phyloP scores from a whole-genome alignment of 2,113 vertebrate species.

The Oplegnathus fasciatus region DNA sequence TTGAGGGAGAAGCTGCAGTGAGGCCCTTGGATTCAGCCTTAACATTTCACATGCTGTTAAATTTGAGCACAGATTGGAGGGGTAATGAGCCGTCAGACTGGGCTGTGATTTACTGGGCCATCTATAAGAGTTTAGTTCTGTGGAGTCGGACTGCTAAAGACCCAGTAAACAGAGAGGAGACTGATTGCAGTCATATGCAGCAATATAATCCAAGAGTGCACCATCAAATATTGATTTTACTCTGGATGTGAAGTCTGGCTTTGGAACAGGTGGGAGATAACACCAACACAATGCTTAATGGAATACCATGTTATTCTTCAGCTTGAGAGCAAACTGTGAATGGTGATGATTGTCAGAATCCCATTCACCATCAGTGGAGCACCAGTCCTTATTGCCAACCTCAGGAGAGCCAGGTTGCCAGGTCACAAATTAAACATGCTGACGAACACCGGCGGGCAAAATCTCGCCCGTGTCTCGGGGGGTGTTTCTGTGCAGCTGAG shows the following conservation, averaged over 20 bases:
- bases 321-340: conserved; percentile 35
- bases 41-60: conserved; percentile 50
- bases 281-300: not conserved
- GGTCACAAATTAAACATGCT: conserved; percentile 71
- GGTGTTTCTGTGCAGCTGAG: conserved; percentile 61
- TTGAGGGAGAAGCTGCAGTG: not conserved
- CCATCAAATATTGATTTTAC: conserved; percentile 27
- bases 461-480: conserved; percentile 34
- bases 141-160: conserved; percentile 27
- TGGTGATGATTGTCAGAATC: conserved; percentile 10
- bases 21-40: conserved; percentile 28
- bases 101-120: conserved; percentile 53
- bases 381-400: conserved; percentile 32
- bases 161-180: conserved; percentile 34
- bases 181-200: not conserved
- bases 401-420: conserved; percentile 73
- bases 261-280: conserved; percentile 49
- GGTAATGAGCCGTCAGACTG: conserved; percentile 60
- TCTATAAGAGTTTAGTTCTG: conserved; percentile 35
- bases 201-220: not conserved
- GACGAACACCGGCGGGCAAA: conserved; percentile 53
- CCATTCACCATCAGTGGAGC: conserved; percentile 23
- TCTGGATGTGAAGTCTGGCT: conserved; percentile 28
- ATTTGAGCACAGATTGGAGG: conserved; percentile 13
- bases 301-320: conserved; percentile 1